Percentiles rank a stretch among this genome's conserved stretches.
These are phyloP conservation scores for Sycophila sp. DNA, from an alignment of 1,140 invertebrate genomes.

Conservation along the genomic window DNA sequence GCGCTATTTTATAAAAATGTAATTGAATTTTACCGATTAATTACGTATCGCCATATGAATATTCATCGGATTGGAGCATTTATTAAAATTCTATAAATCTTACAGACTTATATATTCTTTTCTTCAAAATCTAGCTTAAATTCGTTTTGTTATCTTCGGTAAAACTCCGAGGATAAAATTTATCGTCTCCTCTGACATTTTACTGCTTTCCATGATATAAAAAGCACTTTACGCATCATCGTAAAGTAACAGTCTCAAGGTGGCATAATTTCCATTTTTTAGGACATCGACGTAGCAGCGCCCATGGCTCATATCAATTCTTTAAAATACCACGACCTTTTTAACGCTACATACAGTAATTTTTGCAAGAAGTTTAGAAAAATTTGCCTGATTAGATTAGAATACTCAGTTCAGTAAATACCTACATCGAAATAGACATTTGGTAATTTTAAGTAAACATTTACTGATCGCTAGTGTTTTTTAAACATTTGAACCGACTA, in stretches of 20 bases:
- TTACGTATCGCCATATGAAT: not conserved
- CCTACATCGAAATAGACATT: not conserved
- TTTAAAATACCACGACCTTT: no score
- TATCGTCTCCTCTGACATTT: not conserved
- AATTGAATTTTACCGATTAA: not conserved
- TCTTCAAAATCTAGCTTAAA: not conserved
- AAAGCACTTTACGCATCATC: slow-evolving; percentile 2
- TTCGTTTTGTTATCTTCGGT: not conserved
- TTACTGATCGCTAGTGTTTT: not conserved
- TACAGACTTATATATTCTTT: not conserved
- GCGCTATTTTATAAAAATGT: not conserved
- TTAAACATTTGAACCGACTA: not conserved
- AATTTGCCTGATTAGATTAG: no score
- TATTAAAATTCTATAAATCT: no score
- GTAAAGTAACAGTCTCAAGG: slow-evolving; percentile 3
- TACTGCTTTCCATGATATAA: not conserved
- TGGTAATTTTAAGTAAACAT: not conserved
- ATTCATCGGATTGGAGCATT: no score
- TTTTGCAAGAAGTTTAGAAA: not conserved
- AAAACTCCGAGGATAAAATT: not conserved
- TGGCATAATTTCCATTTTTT: not conserved
- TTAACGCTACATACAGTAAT: not conserved
- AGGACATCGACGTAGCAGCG: not conserved
- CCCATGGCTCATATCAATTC: no score
- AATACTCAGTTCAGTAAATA: no score